Evolutionary conservation across 1,140 invertebrate species (phyloP), one percentile per base, ranked within the genome.

Genomic region (Trichogramma pretiosum): DNA sequence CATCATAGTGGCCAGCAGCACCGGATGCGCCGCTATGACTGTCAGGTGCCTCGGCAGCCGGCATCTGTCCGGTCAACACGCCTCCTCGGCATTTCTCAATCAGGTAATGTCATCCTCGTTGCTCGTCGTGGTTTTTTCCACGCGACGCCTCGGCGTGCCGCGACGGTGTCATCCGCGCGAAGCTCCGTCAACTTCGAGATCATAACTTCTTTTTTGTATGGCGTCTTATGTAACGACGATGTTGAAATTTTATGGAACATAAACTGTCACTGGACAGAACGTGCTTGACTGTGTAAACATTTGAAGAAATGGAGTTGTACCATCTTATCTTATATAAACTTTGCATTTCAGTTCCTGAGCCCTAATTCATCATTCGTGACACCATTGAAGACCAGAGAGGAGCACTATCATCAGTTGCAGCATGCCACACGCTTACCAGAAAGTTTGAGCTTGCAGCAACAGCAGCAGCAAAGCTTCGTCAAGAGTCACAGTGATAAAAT

Each of bases 101-200:
- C 56, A 66, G 55, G 64, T 65, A 56, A n/a, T n/a, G n/a, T n/a
- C n/a, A n/a, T 17, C 19, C 34, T 32, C 10, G 22, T 3, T 17
- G 14, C 21, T 28, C 36, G 17, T 46, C n/a, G 26, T n/a, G 21
- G 11, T 26, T 16, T 21, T 10, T 44, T 18, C n/a, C n/a, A n/a
- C n/a, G n/a, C n/a, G n/a, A n/a, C n/a, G n/a, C 24, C 18, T 42
- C 10, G 22, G 11, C 16, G 36, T 43, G 13, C n/a, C n/a, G n/a
- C n/a, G n/a, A n/a, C n/a, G n/a, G n/a, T n/a, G n/a, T n/a, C n/a
- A n/a, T n/a, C n/a, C n/a, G n/a, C n/a, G n/a, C n/a, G n/a, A n/a
- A n/a, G n/a, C n/a, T n/a, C n/a, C n/a, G n/a, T n/a, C n/a, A n/a
- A n/a, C n/a, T n/a, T n/a, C n/a, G n/a, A n/a, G n/a, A n/a, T n/a